These are phyloP conservation scores for Protophormia terraenovae DNA, from an alignment of 2,888 invertebrate genomes.

Conservation along the genomic window DNA sequence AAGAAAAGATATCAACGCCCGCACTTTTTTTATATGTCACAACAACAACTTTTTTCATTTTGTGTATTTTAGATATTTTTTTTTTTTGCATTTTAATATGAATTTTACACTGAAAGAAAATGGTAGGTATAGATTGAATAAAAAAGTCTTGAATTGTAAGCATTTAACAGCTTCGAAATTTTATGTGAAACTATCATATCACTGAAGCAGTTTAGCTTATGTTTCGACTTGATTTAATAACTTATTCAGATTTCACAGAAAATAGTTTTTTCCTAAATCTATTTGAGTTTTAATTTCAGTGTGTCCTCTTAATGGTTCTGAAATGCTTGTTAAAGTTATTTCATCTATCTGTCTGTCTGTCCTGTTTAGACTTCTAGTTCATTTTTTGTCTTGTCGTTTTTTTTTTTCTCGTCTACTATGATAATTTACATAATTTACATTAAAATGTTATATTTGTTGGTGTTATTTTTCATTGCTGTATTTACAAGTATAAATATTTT, in stretches of 20 bases:
- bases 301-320: background rate
- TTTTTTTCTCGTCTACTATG: conserved; percentile 72
- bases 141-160: no score
- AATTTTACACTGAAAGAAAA: conserved; percentile 16
- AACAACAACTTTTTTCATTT: conserved; percentile 56
- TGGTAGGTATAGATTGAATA: no score
- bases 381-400: background rate
- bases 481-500: conserved; percentile 72
- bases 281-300: conserved; percentile 29
- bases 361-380: conserved; percentile 31
- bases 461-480: conserved; percentile 52
- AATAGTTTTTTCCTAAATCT: no score
- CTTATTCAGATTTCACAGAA: no score
- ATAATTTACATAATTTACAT: conserved; percentile 79
- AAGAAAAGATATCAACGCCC: conserved; percentile 68
- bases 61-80: background rate
- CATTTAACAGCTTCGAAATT: no score
- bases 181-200: no score
- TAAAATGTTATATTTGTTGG: conserved; percentile 73
- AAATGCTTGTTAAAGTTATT: conserved; percentile 13
- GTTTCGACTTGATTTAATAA: no score
- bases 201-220: no score
- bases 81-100: conserved; percentile 38
- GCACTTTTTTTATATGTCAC: conserved; percentile 66
- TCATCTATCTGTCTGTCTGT: conserved; percentile 7